These are phyloP conservation scores for Hyppa rectilinea DNA, from an alignment of 2,888 invertebrate species.

Conservation along the genomic window DNA sequence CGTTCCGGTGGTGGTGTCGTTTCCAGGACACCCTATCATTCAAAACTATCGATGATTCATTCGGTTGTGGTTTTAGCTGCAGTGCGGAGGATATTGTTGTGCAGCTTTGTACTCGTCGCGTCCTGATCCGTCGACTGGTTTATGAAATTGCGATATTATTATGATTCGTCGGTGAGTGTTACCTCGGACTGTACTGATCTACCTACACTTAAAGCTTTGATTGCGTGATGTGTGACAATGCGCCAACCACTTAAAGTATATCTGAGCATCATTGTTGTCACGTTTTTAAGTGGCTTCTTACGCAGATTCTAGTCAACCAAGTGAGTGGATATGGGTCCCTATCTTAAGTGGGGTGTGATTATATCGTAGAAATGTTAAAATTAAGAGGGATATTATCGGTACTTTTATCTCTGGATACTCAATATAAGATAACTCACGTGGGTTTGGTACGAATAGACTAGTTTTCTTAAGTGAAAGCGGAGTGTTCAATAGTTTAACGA, in stretches of 20 bases:
- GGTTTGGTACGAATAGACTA: conserved; percentile 1
- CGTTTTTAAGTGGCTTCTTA: conserved; percentile 41
- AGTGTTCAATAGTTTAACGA: neutral
- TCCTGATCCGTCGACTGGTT: conserved; percentile 68
- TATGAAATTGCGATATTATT: conserved; percentile 87
- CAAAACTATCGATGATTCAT: conserved; percentile 74
- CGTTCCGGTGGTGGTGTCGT: conserved; percentile 79
- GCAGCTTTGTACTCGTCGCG: conserved; percentile 45
- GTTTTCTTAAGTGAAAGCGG: conserved; percentile 11
- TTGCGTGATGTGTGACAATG: conserved; percentile 35
- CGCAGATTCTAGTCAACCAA: conserved; percentile 17
- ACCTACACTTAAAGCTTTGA: conserved; percentile 22
- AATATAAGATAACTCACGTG: conserved; percentile 37
- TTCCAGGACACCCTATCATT: conserved; percentile 78
- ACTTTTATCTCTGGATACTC: conserved; percentile 23
- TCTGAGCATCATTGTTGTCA: conserved; percentile 38
- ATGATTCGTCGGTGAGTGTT: conserved; percentile 86
- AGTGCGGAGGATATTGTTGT: conserved; percentile 70
- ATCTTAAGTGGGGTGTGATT: conserved; percentile 40
- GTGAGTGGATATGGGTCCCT: conserved; percentile 27
- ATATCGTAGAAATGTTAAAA: conserved; percentile 17
- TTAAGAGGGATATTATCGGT: conserved; percentile 31
- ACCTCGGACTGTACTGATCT: conserved; percentile 4
- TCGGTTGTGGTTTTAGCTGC: conserved; percentile 68
- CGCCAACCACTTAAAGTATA: conserved; percentile 32